Evolutionary conservation across 2,113 vertebrate species (phyloP), one percentile per base, ranked within the genome.

Genomic region (Pavo muticus): DNA sequence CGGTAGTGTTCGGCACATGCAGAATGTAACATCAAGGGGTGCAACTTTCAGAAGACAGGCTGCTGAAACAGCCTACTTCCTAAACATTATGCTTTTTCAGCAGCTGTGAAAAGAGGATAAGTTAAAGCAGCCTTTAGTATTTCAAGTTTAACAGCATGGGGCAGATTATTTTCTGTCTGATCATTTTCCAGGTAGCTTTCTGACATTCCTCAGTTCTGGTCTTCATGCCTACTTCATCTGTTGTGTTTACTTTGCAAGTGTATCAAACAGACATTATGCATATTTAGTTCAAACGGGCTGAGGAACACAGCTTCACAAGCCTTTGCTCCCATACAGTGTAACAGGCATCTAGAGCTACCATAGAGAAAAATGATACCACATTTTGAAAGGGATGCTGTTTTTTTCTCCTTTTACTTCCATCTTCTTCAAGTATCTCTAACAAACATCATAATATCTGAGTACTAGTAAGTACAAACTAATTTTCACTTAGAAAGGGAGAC

Each of bases 21-120:
- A 4, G 11, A 27, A 23, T 27, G 8, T 23, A 45, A 30, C 11
- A 42, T 32, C 0, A 14, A 50, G 5, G 16, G 16, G 3, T 60
- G 39, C 0, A 0, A 69, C 19, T 52, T 84, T 56, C 0, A 2
- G 73, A 45, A 56, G 40, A 32, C 37, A 40, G 59, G 45, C 37
- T 85, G 45, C 59, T 4, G 0, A 44, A 71, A 39, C 12, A 15
- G 15, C 6, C 6, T 3, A 6, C 21, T 91, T 75, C n/a, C 44
- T 29, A 70, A 78, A 16, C 11, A 27, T 29, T 32, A 17, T 16
- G 14, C 9, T 21, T 69, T 68, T 91, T 69, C 71, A 90, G 35
- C 37, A 65, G 10, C 39, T 71, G 21, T 70, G 71, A 82, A 52
- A 48, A 52, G 9, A 72, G 39, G 20, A 11, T 40, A 78, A 65